Conservation (phyloP, 1,140 invertebrate genomes). For the Contarinia nasturtii region DNA sequence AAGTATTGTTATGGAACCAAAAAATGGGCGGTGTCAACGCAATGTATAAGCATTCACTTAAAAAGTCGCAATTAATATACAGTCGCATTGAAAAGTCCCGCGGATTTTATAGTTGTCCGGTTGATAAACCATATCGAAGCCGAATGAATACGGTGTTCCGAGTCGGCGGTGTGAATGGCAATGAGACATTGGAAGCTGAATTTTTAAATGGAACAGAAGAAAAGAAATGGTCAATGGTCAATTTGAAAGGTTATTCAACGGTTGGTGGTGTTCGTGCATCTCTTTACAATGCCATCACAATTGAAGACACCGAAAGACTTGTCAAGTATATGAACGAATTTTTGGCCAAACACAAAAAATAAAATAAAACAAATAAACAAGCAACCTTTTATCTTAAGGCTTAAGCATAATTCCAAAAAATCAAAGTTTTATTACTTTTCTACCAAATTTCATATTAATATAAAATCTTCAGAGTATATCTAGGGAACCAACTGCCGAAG, state of each 20-base stretch:
- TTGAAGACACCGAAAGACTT: constrained; percentile 56
- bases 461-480: too few relatives aligned
- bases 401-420: too few relatives aligned
- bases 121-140: constrained; percentile 43
- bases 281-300: constrained; percentile 79
- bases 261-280: constrained; percentile 91
- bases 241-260: constrained; percentile 88
- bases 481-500: too few relatives aligned
- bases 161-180: constrained; percentile 50
- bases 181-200: constrained; percentile 66
- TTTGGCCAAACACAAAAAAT: constrained; percentile 22
- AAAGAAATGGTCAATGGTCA: constrained; percentile 59
- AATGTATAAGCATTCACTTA: constrained; percentile 50
- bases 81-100: constrained; percentile 66
- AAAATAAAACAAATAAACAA: too few relatives aligned
- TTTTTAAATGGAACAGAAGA: constrained; percentile 68
- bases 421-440: too few relatives aligned
- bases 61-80: constrained; percentile 70
- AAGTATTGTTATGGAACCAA: constrained; percentile 86
- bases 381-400: too few relatives aligned
- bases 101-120: constrained; percentile 71
- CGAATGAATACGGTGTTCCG: constrained; percentile 89
- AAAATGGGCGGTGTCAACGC: constrained; percentile 62
- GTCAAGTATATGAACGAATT: constrained; percentile 75
- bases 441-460: too few relatives aligned